Conservation (phyloP, 2,113 vertebrate species). For the Hippolais icterina region DNA sequence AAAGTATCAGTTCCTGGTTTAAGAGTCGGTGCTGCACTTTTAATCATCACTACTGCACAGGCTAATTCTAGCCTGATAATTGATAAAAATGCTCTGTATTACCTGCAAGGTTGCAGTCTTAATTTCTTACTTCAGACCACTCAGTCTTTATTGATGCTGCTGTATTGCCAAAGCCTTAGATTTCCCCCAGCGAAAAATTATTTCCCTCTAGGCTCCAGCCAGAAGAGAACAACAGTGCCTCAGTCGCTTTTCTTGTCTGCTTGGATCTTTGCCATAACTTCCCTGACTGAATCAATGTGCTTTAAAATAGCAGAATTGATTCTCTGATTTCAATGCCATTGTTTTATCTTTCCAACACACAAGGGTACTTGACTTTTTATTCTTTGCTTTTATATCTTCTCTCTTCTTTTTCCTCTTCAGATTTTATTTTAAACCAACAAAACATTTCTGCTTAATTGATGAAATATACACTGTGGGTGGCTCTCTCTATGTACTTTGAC, state of each 20-base stretch:
- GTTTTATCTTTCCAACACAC: slow-evolving; percentile 47
- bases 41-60: neutral
- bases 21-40: neutral
- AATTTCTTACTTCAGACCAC: slow-evolving; percentile 31
- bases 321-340: slow-evolving; percentile 48
- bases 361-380: neutral
- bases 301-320: slow-evolving; percentile 66
- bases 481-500: neutral
- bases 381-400: neutral
- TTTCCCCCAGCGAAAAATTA: neutral
- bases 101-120: neutral
- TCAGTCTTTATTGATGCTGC: slow-evolving; percentile 16
- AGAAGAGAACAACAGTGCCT: slow-evolving; percentile 5
- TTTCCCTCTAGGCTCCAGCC: slow-evolving; percentile 25
- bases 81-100: slow-evolving; percentile 39
- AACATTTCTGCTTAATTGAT: neutral
- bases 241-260: neutral
- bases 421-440: neutral
- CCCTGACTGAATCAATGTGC: slow-evolving; percentile 41
- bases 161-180: slow-evolving; percentile 21
- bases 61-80: neutral
- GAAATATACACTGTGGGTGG: neutral
- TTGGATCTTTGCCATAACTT: slow-evolving; percentile 45
- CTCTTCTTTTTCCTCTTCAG: neutral
- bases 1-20: neutral